Conservation (phyloP, 2,888 invertebrate species). For the Antitype chi region DNA sequence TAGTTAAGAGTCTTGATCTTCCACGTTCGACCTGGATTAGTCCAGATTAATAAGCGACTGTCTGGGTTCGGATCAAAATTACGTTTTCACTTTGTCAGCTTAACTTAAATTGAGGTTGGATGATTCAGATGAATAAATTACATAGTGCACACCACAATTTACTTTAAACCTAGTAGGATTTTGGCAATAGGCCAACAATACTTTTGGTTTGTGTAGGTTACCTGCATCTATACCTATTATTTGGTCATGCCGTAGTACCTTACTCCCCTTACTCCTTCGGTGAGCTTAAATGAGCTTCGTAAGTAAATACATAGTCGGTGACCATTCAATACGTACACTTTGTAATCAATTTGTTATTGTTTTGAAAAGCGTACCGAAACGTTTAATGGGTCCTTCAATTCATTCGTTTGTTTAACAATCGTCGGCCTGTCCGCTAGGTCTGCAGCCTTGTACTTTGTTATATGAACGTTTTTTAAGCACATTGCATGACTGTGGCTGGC, state of each 20-base stretch:
- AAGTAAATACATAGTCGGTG: conserved; percentile 16
- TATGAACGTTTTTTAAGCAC: conserved; percentile 77
- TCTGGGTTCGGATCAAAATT: background rate
- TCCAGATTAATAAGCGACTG: conserved; percentile 8
- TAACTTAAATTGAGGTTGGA: background rate
- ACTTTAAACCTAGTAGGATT: conserved; percentile 2
- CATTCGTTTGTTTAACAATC: conserved; percentile 44
- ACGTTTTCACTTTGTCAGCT: conserved; percentile 1
- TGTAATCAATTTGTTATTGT: conserved; percentile 45
- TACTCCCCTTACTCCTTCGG: background rate
- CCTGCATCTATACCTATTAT: conserved; percentile 3
- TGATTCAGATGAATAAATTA: background rate
- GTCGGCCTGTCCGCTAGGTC: conserved; percentile 36
- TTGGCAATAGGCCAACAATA: conserved; percentile 36
- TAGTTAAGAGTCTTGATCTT: conserved; percentile 11
- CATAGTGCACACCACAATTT: conserved; percentile 9
- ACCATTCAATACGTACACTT: conserved; percentile 27
- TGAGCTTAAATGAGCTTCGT: conserved; percentile 28
- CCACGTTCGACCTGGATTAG: background rate
- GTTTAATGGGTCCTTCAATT: conserved; percentile 60
- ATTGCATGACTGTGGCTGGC: conserved; percentile 74
- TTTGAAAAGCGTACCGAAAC: conserved; percentile 59
- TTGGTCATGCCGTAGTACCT: background rate
- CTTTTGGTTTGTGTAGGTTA: conserved; percentile 12
- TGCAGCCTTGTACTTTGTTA: conserved; percentile 79